A percentile compares a stretch with the other conserved stretches of the same genome.
These are phyloP conservation scores for Pagetopsis macropterus DNA, from an alignment of 2,797 vertebrate genomes.

Conservation along the genomic window DNA sequence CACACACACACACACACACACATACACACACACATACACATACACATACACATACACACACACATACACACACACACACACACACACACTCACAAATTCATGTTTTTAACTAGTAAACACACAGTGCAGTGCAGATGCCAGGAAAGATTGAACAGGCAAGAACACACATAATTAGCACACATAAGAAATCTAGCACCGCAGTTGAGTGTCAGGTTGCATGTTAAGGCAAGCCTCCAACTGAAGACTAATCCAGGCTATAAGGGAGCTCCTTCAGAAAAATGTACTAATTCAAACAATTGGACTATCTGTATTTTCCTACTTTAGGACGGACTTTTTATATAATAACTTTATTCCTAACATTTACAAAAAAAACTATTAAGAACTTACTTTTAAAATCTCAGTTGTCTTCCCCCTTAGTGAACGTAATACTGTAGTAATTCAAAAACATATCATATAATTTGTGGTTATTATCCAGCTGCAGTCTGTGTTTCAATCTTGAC, in stretches of 20 bases:
- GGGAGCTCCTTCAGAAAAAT: not conserved
- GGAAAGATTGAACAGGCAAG: constrained; percentile 5
- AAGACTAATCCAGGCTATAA: not conserved
- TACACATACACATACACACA: constrained; percentile 8
- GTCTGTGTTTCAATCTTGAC: not conserved
- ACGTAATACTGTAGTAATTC: not conserved
- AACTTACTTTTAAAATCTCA: no score
- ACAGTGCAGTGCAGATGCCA: constrained; percentile 19
- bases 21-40: constrained; percentile 2
- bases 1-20: constrained; percentile 19
- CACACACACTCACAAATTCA: not conserved
- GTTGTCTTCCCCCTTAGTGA: not conserved
- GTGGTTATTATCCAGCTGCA: not conserved
- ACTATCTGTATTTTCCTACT: not conserved
- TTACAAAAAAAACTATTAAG: not conserved
- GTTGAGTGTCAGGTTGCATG: constrained; percentile 30
- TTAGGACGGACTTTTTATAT: not conserved
- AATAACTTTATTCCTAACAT: not conserved
- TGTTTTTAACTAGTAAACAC: constrained; percentile 34
- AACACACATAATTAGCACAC: constrained; percentile 33
- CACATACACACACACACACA: constrained; percentile 11
- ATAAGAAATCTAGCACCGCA: constrained; percentile 27
- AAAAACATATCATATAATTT: not conserved
- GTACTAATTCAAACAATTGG: not conserved
- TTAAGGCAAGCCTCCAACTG: constrained; percentile 23